Conservation (phyloP, 1,140 invertebrate species). For the Harpegnathos saltator region DNA sequence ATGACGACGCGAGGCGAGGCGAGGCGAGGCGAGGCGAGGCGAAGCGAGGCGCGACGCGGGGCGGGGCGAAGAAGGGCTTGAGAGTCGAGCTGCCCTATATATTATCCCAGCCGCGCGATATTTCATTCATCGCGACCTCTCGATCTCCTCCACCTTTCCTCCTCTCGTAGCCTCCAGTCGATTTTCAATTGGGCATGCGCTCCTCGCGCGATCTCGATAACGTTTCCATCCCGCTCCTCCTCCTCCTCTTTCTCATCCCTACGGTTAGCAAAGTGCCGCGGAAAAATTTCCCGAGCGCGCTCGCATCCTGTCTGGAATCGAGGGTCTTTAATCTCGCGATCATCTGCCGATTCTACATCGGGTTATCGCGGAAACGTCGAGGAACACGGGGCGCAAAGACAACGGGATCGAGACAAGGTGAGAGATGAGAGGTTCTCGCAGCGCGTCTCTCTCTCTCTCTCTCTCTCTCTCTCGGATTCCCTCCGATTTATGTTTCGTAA, state of each 20-base stretch:
- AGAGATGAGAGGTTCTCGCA: too few species aligned
- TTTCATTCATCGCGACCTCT: conserved; percentile 75
- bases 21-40: too few species aligned
- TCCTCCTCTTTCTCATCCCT: background rate
- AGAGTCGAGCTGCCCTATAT: conserved; percentile 68
- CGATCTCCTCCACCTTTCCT: conserved; percentile 42
- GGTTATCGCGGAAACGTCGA: background rate
- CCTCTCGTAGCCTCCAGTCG: background rate
- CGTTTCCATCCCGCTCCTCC: conserved; percentile 11
- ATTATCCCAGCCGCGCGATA: conserved; percentile 65
- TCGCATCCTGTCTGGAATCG: background rate
- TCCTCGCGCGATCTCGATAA: conserved; percentile 53
- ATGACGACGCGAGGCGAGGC: too few species aligned
- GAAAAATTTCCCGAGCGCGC: conserved; percentile 39
- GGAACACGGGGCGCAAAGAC: background rate
- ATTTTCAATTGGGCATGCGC: conserved; percentile 57
- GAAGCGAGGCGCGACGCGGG: conserved; percentile 51
- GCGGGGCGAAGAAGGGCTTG: conserved; percentile 54
- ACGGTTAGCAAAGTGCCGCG: conserved; percentile 16
- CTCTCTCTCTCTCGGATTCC: background rate
- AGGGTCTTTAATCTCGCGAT: conserved; percentile 20
- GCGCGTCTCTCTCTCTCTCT: too few species aligned
- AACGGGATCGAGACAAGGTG: too few species aligned
- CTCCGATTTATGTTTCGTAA: background rate
- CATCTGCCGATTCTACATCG: conserved; percentile 11